Evolutionary conservation across 2,113 vertebrate species (phyloP).

Genomic region (Neoarius graeffei): DNA sequence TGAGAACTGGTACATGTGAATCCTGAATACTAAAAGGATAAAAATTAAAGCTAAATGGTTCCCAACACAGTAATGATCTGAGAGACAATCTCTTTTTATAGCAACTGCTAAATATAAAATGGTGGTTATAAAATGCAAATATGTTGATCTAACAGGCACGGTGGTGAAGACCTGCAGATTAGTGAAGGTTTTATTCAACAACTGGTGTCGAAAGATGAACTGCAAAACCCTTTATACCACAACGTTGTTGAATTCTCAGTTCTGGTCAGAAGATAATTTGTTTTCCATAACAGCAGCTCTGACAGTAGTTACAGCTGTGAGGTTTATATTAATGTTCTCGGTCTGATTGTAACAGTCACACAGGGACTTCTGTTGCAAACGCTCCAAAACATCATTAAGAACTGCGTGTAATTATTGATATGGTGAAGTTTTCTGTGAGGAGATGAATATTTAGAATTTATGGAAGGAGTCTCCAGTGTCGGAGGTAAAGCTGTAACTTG

Average conservation of each 20-base stretch:
- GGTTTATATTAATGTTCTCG: background rate
- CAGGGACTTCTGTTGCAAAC: background rate
- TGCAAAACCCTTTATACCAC: background rate
- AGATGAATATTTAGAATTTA: background rate
- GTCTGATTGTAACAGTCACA: background rate
- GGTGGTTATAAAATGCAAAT: background rate
- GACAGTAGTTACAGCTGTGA: background rate
- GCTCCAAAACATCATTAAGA: background rate
- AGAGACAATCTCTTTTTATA: conserved; percentile 1
- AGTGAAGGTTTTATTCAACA: background rate
- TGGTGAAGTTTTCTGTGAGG: background rate
- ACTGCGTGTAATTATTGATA: background rate
- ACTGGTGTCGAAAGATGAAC: background rate
- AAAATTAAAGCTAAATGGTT: background rate
- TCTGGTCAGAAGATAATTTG: background rate
- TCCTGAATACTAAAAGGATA: background rate
- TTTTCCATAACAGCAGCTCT: background rate
- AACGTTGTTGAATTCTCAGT: background rate
- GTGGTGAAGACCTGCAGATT: background rate
- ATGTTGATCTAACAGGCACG: background rate
- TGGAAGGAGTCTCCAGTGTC: background rate
- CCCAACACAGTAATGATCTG: background rate
- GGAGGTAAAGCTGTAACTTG: background rate
- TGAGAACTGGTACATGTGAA: background rate
- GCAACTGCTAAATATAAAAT: background rate